phyloP scores from a whole-genome alignment of 1,140 invertebrate genomes.

The Diorhabda elongata region DNA sequence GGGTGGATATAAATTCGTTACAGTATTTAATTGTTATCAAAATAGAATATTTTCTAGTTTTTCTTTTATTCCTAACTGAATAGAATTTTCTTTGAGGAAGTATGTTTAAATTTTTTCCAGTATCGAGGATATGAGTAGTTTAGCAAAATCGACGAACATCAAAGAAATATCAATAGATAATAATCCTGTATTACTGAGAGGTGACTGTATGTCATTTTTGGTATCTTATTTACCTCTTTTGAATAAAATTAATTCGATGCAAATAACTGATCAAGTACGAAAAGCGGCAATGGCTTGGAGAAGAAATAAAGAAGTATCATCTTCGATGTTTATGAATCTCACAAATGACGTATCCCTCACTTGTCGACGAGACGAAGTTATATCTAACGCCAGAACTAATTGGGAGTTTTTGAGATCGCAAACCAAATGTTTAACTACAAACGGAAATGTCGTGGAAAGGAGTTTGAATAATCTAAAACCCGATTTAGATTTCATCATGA shows the following conservation, averaged over 20 bases:
- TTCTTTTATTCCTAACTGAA: background rate
- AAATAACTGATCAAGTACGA: slow-evolving; percentile 68
- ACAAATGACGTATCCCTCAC: slow-evolving; percentile 63
- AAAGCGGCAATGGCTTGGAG: slow-evolving; percentile 71
- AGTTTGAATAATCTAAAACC: slow-evolving; percentile 38
- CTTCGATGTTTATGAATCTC: slow-evolving; percentile 61
- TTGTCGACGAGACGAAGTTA: slow-evolving; percentile 68
- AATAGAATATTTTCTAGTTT: no score
- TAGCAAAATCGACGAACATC: slow-evolving; percentile 68
- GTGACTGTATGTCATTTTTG: slow-evolving; percentile 73
- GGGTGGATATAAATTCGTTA: no score
- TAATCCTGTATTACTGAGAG: slow-evolving; percentile 72
- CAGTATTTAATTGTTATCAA: no score
- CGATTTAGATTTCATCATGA: slow-evolving; percentile 43
- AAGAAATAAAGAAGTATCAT: slow-evolving; percentile 67
- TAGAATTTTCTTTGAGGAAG: slow-evolving; percentile 6
- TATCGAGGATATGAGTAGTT: slow-evolving; percentile 75
- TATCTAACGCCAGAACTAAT: slow-evolving; percentile 74
- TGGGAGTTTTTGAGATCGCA: slow-evolving; percentile 71
- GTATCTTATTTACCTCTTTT: slow-evolving; percentile 73
- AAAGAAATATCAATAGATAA: slow-evolving; percentile 81
- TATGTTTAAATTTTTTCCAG: slow-evolving; percentile 49
- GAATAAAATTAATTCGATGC: slow-evolving; percentile 65
- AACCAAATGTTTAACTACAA: slow-evolving; percentile 51
- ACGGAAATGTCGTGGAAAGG: slow-evolving; percentile 25